These are phyloP conservation scores for Diadema setosum DNA, from an alignment of 35 echinoderm and acorn worm species.

Conservation along the genomic window DNA sequence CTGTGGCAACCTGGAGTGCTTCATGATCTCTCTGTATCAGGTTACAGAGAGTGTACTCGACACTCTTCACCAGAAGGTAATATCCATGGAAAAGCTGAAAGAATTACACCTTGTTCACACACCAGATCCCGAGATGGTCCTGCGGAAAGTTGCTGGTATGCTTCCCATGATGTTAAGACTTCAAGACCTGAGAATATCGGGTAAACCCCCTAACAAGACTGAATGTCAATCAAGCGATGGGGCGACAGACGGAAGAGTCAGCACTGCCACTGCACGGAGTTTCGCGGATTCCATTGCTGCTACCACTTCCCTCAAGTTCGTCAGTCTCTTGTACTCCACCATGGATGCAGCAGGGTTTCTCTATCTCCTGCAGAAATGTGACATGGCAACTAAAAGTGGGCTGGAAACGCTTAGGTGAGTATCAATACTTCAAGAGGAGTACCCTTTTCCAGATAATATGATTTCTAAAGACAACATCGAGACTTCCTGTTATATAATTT, in stretches of 20 bases:
- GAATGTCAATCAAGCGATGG: not conserved
- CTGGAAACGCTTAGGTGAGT: constrained; percentile 23
- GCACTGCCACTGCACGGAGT: not conserved
- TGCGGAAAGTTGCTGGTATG: not conserved
- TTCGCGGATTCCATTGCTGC: not conserved
- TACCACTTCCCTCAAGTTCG: not conserved
- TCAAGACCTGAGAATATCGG: constrained; percentile 18
- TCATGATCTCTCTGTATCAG: constrained; percentile 2
- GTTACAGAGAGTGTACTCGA: not conserved
- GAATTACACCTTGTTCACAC: constrained; percentile 32
- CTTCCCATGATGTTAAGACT: not conserved
- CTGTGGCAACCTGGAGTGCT: not conserved
- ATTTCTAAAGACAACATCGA: not conserved
- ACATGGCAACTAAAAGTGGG: not conserved
- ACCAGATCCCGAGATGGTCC: constrained; percentile 23
- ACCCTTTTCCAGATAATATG: not conserved
- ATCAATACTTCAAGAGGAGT: not conserved
- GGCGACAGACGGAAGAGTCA: not conserved
- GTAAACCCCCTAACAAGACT: not conserved
- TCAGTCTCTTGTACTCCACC: constrained; percentile 21
- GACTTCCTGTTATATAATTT: no score
- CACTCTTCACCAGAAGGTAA: not conserved
- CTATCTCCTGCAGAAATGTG: not conserved
- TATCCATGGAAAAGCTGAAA: not conserved
- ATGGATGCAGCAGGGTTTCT: not conserved